Evolutionary conservation across 2,797 vertebrate genomes (phyloP).

Genomic region (Clamator glandarius): DNA sequence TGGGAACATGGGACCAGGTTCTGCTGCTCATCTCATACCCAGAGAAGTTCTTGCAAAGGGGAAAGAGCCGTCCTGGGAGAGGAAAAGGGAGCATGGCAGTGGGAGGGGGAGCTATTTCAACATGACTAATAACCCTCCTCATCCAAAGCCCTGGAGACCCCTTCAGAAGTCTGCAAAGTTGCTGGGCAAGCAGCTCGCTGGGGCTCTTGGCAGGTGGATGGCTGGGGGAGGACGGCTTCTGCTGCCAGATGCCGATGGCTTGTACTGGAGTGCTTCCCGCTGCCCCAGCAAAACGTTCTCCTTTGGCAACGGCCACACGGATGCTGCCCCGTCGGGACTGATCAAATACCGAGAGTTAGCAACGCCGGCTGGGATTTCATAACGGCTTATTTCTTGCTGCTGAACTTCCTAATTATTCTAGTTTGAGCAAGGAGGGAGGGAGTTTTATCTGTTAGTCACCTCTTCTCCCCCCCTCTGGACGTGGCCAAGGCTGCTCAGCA

Average conservation of each 20-base stretch:
- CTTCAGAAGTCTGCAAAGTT: not conserved
- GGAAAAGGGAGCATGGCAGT: not conserved
- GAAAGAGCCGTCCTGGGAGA: not conserved
- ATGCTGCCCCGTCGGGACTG: not conserved
- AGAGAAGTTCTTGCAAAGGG: not conserved
- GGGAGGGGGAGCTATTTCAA: not conserved
- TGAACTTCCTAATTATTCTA: not conserved
- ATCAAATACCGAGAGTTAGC: accelerated
- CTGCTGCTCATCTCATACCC: not conserved
- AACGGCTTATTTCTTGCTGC: not conserved
- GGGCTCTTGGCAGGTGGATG: not conserved
- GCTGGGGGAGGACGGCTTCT: not conserved
- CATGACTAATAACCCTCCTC: not conserved
- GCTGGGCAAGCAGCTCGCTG: not conserved
- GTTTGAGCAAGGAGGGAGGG: not conserved
- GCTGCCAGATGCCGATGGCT: not conserved
- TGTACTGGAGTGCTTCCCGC: accelerated
- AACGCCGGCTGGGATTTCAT: not conserved
- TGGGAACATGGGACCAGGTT: accelerated
- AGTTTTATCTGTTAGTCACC: not conserved
- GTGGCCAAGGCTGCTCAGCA: not conserved
- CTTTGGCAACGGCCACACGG: accelerated
- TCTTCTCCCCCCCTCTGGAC: not conserved
- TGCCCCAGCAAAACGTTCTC: not conserved
- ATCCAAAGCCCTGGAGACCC: not conserved